Base-by-base conservation (phyloP, 1,140 invertebrate genomes). In the Megalonaias nervosa region DNA sequence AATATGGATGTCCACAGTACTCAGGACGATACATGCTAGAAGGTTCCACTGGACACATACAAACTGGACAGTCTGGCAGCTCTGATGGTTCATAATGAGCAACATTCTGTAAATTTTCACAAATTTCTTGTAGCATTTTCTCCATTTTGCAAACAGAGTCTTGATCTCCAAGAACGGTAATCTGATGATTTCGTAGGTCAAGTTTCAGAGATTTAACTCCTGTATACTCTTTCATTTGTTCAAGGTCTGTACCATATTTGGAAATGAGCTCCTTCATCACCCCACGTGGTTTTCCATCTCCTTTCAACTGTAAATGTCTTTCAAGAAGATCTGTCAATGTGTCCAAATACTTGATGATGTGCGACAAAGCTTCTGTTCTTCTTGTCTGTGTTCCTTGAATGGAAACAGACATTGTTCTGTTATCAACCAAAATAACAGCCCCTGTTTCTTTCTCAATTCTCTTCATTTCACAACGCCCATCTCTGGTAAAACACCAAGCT, bases 1-100 rank as follows among this genome's bases (percentile, higher is more conserved):
- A 89, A 61, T 88, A 89, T 12, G 84, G 57, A 79, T 89, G 88
- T 1, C 87, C 88, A 81, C 88, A 89, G 3, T 60, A 70, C 71
- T 89, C 85, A 31, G 88, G 77, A 14, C 84, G 79, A 60, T 84
- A 85, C 48, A 88, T 65, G 12, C 85, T 82, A 11, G 60, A 67
- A n/a, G 69, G 72, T 9, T 85, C 85, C 1, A 89, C 73, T 21
- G 84, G 80, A 68, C 76, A 82, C 48, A 86, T 68, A 74, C 88
- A 89, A 16, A 85, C 79, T 17, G 77, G 80, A 75, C 88, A 89
- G 16, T 87, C 85, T 26, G 85, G 83, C 75, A 59, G 19, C 31
- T 61, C 38, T 48, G 38, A 48, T 48, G 38, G 6, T 48, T 6
- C 38, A 48, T 48, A 5, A 48, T 48, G 11, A 48, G 9, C 6